phyloP scores from a whole-genome alignment of 2,888 invertebrate species.

The Emmelina monodactyla region DNA sequence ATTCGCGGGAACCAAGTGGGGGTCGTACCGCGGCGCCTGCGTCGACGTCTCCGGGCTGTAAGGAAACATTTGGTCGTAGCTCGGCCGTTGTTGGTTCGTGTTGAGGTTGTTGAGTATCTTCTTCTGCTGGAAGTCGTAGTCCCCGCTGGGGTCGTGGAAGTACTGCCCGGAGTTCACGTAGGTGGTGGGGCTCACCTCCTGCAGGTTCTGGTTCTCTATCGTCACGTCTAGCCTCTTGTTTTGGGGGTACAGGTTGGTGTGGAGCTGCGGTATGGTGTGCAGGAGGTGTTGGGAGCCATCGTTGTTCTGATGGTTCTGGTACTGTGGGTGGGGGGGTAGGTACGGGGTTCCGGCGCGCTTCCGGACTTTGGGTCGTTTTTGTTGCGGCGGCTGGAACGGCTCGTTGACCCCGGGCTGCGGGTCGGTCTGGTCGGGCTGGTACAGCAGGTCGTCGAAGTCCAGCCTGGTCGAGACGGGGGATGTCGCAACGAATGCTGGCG shows the following conservation, averaged over 20 bases:
- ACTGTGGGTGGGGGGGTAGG: conserved; percentile 51
- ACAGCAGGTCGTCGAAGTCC: conserved; percentile 47
- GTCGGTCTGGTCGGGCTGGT: conserved; percentile 36
- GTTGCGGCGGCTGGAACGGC: conserved; percentile 34
- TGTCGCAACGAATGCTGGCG: conserved; percentile 37
- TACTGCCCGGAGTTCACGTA: conserved; percentile 53
- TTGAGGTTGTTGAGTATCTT: conserved; percentile 29
- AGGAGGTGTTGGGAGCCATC: conserved; percentile 44
- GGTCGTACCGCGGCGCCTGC: conserved; percentile 42
- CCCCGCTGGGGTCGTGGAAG: conserved; percentile 51
- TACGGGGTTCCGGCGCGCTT: conserved; percentile 56
- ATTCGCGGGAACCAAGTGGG: conserved; percentile 35
- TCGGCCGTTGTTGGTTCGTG: conserved; percentile 34
- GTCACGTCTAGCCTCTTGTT: conserved; percentile 45
- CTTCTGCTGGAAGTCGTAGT: conserved; percentile 55
- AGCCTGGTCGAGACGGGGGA: conserved; percentile 37
- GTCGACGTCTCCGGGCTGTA: too few species aligned
- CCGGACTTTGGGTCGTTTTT: conserved; percentile 40
- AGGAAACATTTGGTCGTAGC: conserved; percentile 45
- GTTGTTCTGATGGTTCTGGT: conserved; percentile 41
- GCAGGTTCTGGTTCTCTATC: conserved; percentile 47
- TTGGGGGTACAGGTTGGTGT: conserved; percentile 49
- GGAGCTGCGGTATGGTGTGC: conserved; percentile 35
- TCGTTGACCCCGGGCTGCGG: conserved; percentile 31
- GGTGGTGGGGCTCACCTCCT: conserved; percentile 38